These are phyloP conservation scores for Megamerina dolium DNA, from an alignment of 2,888 invertebrate species.

Conservation along the genomic window DNA sequence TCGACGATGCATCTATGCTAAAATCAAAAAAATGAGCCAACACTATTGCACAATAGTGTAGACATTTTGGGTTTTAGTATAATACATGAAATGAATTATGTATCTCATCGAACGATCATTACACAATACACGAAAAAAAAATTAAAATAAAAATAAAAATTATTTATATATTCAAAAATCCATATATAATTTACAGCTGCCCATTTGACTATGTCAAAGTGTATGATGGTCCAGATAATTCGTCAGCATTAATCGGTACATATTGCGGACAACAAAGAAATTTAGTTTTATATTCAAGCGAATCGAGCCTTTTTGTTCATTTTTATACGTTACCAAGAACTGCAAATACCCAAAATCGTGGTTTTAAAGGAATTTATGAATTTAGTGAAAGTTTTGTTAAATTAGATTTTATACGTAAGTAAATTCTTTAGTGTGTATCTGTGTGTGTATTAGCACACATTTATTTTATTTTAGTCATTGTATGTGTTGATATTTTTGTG, in stretches of 20 bases:
- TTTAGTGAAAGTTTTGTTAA: constrained; percentile 98
- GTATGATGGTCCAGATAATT: constrained; percentile 87
- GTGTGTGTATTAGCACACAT: too few relatives aligned
- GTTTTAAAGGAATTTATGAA: constrained; percentile 97
- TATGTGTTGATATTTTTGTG: not conserved
- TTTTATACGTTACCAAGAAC: constrained; percentile 87
- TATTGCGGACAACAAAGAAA: constrained; percentile 97
- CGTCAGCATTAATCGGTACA: constrained; percentile 86
- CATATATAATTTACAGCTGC: constrained; percentile 60
- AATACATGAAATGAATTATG: too few relatives aligned
- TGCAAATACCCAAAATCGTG: constrained; percentile 93
- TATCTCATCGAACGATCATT: too few relatives aligned
- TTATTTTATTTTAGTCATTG: constrained; percentile 1
- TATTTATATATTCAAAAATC: too few relatives aligned
- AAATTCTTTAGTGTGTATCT: constrained; percentile 16
- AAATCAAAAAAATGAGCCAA: too few relatives aligned
- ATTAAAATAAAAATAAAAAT: too few relatives aligned
- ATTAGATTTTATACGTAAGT: constrained; percentile 71
- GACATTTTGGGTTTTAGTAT: too few relatives aligned
- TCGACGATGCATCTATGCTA: too few relatives aligned
- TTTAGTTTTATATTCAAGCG: constrained; percentile 90
- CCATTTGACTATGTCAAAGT: constrained; percentile 98
- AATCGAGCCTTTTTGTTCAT: constrained; percentile 82
- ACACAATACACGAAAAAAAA: too few relatives aligned
- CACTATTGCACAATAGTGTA: too few relatives aligned